Evolutionary conservation across 2,113 vertebrate genomes (phyloP).

Genomic region (Misgurnus mizolepis): DNA sequence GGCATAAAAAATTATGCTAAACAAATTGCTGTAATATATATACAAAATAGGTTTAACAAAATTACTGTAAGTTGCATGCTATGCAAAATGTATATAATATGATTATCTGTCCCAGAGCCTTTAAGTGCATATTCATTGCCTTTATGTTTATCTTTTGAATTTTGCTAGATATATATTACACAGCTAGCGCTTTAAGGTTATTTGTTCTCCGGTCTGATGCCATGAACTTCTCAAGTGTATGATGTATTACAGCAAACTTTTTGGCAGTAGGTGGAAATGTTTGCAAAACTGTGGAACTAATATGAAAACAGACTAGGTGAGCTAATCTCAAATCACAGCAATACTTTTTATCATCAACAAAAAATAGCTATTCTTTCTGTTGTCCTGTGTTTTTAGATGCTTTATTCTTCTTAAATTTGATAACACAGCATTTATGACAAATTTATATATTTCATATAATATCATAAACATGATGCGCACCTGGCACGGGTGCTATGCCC

Average conservation of each 20-base stretch:
- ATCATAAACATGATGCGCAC: no score
- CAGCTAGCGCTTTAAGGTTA: constrained; percentile 22
- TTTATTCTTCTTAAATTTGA: no score
- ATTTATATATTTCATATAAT: no score
- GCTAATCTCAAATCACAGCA: background rate
- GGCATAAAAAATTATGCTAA: background rate
- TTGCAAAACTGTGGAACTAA: constrained; percentile 4
- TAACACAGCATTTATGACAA: no score
- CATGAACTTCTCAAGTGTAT: constrained; percentile 34
- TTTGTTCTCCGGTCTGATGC: constrained; percentile 14
- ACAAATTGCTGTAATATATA: background rate
- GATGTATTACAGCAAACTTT: background rate
- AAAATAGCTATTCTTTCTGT: constrained; percentile 1
- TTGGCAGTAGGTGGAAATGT: constrained; percentile 3
- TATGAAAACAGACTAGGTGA: background rate
- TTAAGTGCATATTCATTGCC: constrained; percentile 32
- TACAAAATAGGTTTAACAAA: background rate
- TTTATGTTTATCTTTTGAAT: constrained; percentile 41
- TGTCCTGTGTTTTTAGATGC: background rate
- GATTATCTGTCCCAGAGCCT: constrained; percentile 29
- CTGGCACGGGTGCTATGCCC: no score
- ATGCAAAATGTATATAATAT: background rate
- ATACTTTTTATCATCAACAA: background rate
- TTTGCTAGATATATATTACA: constrained; percentile 28
- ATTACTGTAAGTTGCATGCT: background rate